phyloP scores from a whole-genome alignment of 2,888 invertebrate species.

The Gastracanthus pulcherrimus region DNA sequence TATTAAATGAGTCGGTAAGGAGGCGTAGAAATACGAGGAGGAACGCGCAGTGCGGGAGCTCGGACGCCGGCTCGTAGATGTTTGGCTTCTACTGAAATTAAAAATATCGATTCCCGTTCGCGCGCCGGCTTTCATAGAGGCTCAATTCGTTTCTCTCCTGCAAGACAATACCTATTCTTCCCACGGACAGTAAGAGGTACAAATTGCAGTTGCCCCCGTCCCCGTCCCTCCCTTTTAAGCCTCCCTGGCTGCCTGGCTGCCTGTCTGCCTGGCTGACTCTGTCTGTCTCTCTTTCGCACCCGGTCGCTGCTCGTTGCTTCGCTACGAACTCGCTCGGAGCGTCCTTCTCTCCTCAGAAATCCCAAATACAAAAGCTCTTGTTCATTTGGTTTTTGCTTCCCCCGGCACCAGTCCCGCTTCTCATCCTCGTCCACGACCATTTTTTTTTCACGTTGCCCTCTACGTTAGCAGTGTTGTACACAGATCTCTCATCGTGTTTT shows the following conservation, averaged over 20 bases:
- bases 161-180: slow-evolving; percentile 77
- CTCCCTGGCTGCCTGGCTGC: slow-evolving; percentile 7
- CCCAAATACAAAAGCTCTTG: slow-evolving; percentile 76
- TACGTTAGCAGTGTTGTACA: slow-evolving; percentile 27
- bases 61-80: slow-evolving; percentile 62
- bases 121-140: slow-evolving; percentile 74
- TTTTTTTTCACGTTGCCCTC: slow-evolving; percentile 60
- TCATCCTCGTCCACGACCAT: slow-evolving; percentile 33
- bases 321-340: slow-evolving; percentile 50
- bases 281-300: slow-evolving; percentile 48
- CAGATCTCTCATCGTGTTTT: too few relatives aligned
- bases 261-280: slow-evolving; percentile 54
- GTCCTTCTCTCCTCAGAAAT: slow-evolving; percentile 68
- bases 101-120: slow-evolving; percentile 77
- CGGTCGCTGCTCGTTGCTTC: slow-evolving; percentile 54
- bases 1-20: too few relatives aligned
- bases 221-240: slow-evolving; percentile 8
- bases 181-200: slow-evolving; percentile 77
- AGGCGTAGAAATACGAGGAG: too few relatives aligned
- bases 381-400: slow-evolving; percentile 76
- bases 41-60: not conserved
- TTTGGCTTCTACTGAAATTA: slow-evolving; percentile 77
- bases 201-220: slow-evolving; percentile 75
- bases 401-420: slow-evolving; percentile 39
- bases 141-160: slow-evolving; percentile 76